A percentile compares a stretch with the other conserved stretches of the same genome.
phyloP scores from a whole-genome alignment of 2,888 invertebrate genomes.

The Seladonia tumulorum region DNA sequence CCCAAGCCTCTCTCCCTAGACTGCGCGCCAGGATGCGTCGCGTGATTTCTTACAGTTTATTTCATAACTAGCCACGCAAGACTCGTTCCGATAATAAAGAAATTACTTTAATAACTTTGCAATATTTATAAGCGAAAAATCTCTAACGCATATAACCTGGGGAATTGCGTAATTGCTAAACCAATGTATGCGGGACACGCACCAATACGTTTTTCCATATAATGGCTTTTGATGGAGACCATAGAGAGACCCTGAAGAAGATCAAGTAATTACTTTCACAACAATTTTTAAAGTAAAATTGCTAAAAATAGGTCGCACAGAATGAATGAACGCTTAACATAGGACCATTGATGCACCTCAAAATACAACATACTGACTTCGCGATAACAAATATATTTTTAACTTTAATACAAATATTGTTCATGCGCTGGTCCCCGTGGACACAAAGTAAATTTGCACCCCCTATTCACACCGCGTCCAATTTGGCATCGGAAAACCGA shows the following conservation, averaged over 20 bases:
- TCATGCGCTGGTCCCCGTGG: too few relatives aligned
- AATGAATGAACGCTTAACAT: too few relatives aligned
- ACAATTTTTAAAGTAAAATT: too few relatives aligned
- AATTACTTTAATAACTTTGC: not conserved
- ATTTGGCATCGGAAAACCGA: not conserved
- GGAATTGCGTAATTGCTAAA: not conserved
- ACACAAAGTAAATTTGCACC: not conserved
- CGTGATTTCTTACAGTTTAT: slow-evolving; percentile 6
- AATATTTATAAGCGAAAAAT: not conserved
- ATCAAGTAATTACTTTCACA: too few relatives aligned
- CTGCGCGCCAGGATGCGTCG: not conserved
- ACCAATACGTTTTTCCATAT: not conserved
- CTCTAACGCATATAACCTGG: not conserved
- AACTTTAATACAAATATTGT: too few relatives aligned
- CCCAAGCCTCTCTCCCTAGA: not conserved
- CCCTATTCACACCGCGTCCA: too few relatives aligned
- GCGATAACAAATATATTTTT: too few relatives aligned
- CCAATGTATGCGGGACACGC: not conserved
- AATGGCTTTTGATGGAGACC: not conserved
- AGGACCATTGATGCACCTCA: too few relatives aligned
- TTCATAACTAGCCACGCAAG: not conserved
- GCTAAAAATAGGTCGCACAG: too few relatives aligned
- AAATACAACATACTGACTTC: too few relatives aligned
- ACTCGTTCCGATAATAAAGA: not conserved
- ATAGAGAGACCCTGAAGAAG: too few relatives aligned